Conservation (phyloP, 2,113 vertebrate species). For the Coryphaenoides rupestris region DNA sequence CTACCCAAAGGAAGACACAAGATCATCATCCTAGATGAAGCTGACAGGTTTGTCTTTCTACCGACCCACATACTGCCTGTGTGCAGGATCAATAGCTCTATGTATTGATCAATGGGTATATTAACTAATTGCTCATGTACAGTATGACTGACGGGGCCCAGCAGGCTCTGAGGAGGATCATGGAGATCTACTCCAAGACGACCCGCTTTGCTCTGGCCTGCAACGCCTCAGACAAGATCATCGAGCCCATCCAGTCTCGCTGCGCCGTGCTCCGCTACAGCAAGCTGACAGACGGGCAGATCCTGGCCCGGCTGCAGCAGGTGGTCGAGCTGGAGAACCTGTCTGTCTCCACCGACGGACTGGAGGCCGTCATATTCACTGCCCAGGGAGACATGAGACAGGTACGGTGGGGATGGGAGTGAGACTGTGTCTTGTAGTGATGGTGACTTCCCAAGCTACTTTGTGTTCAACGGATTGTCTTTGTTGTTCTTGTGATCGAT, state of each 20-base stretch:
- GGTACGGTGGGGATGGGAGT: slow-evolving; percentile 61
- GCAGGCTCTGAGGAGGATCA: slow-evolving; percentile 93
- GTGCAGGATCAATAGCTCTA: not conserved
- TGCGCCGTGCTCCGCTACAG: slow-evolving; percentile 94
- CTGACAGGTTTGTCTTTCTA: slow-evolving; percentile 83
- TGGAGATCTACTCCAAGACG: slow-evolving; percentile 98
- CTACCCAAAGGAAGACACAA: slow-evolving; percentile 95
- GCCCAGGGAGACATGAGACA: slow-evolving; percentile 99
- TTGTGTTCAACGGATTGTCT: too few relatives aligned
- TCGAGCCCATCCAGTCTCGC: slow-evolving; percentile 96
- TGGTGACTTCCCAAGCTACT: too few relatives aligned
- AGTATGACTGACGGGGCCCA: slow-evolving; percentile 99
- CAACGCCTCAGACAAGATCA: slow-evolving; percentile 96
- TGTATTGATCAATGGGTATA: not conserved
- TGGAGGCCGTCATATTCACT: slow-evolving; percentile 96
- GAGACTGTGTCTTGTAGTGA: too few relatives aligned
- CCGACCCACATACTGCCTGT: too few relatives aligned
- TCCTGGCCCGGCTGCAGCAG: slow-evolving; percentile 83
- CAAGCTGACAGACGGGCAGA: slow-evolving; percentile 88
- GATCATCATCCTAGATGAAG: slow-evolving; percentile 96
- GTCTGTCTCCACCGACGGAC: slow-evolving; percentile 82
- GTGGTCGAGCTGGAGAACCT: slow-evolving; percentile 86
- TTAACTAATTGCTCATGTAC: slow-evolving; percentile 3
- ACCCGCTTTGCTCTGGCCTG: slow-evolving; percentile 94
- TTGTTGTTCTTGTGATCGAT: too few relatives aligned